Evolutionary conservation across 2,113 vertebrate species (phyloP).

Genomic region (Solea senegalensis): DNA sequence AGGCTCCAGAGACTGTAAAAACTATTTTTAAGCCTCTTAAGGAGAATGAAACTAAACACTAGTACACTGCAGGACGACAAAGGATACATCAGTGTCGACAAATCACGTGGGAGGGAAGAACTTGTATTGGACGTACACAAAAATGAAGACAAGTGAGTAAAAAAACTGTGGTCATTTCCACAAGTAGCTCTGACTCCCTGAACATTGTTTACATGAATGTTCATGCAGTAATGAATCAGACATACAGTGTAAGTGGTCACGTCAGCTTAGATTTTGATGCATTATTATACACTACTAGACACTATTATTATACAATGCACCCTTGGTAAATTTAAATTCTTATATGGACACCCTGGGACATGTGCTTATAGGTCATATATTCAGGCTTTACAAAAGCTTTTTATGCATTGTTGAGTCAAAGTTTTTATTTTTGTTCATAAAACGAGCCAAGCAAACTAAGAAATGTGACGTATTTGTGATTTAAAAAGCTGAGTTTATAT

Average conservation of each 20-base stretch:
- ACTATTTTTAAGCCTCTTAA: conserved; percentile 40
- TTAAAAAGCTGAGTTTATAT: too few relatives aligned
- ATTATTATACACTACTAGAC: background rate
- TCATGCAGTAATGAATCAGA: conserved; percentile 11
- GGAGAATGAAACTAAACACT: conserved; percentile 13
- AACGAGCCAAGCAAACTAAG: too few relatives aligned
- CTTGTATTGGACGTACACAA: conserved; percentile 7
- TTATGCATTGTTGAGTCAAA: too few relatives aligned
- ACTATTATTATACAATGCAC: too few relatives aligned
- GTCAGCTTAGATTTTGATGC: background rate
- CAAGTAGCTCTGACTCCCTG: conserved; percentile 5
- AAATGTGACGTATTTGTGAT: too few relatives aligned
- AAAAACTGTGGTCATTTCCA: conserved; percentile 34
- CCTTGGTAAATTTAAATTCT: too few relatives aligned
- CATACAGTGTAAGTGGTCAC: background rate
- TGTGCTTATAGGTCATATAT: too few relatives aligned
- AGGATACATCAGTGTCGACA: conserved; percentile 59
- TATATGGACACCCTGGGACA: too few relatives aligned
- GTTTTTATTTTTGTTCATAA: too few relatives aligned
- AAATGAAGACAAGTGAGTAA: conserved; percentile 33
- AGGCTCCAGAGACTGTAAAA: conserved; percentile 25
- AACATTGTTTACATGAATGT: conserved; percentile 1
- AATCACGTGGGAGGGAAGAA: conserved; percentile 55
- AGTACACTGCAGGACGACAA: conserved; percentile 33
- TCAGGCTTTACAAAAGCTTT: too few relatives aligned